Percentiles rank a stretch among this genome's conserved stretches.
Conservation (phyloP, 2,113 vertebrate genomes). For the Eclectus roratus region DNA sequence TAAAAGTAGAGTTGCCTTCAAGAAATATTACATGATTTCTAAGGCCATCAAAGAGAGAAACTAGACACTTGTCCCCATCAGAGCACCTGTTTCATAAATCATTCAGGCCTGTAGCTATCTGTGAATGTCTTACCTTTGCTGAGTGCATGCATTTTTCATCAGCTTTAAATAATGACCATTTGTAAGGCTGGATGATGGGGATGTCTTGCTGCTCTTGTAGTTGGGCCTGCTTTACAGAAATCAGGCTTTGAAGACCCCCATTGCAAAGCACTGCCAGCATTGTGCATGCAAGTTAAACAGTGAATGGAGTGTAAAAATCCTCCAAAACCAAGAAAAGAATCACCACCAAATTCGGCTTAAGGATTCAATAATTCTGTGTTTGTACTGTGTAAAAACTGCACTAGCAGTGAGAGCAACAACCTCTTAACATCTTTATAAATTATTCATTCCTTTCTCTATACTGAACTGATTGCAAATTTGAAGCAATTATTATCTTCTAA, state of each 20-base stretch:
- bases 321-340: neutral
- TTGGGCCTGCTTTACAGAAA: neutral
- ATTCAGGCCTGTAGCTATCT: constrained; percentile 46
- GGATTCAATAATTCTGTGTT: neutral
- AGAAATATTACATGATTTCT: constrained; percentile 10
- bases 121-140: neutral
- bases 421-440: neutral
- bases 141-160: constrained; percentile 61
- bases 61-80: constrained; percentile 22
- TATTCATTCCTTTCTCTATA: neutral
- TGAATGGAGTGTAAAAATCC: neutral
- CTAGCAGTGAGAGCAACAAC: neutral
- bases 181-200: neutral
- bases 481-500: constrained; percentile 15
- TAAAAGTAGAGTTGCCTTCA: neutral
- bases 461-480: neutral
- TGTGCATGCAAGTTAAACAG: neutral
- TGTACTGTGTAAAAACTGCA: neutral
- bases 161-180: constrained; percentile 18
- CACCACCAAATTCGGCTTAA: neutral
- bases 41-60: constrained; percentile 31
- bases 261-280: neutral
- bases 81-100: constrained; percentile 59
- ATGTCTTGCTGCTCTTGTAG: neutral
- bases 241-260: neutral